Evolutionary conservation across 2,888 invertebrate genomes (phyloP).

Genomic region (Exephanes ischioxanthus): DNA sequence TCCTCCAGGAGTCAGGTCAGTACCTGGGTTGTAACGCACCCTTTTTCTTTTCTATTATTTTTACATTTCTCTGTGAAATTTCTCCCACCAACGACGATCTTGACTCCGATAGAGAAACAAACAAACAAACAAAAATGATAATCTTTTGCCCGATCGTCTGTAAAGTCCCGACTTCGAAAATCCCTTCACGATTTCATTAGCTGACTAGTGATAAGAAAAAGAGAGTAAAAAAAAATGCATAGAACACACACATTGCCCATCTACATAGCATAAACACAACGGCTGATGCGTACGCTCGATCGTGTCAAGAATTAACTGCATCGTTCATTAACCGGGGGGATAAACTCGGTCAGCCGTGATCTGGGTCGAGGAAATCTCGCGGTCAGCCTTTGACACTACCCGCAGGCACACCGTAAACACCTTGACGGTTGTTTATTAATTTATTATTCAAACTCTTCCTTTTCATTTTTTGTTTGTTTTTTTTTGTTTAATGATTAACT

Average conservation of each 20-base stretch:
- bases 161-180: conserved; percentile 17
- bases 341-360: conserved; percentile 39
- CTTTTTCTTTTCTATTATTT: conserved; percentile 24
- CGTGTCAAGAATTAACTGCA: conserved; percentile 45
- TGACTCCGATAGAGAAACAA: conserved; percentile 7
- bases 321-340: conserved; percentile 36
- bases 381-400: conserved; percentile 32
- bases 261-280: conserved; percentile 20
- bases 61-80: conserved; percentile 42
- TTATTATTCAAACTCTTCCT: background rate
- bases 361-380: conserved; percentile 47
- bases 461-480: background rate
- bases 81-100: background rate
- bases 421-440: background rate
- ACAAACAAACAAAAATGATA: background rate
- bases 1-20: conserved; percentile 84
- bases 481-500: background rate
- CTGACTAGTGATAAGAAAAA: conserved; percentile 23
- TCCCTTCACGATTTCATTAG: background rate
- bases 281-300: conserved; percentile 27
- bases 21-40: conserved; percentile 65
- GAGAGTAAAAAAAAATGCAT: conserved; percentile 14
- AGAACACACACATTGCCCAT: conserved; percentile 21
- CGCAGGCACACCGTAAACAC: conserved; percentile 50
- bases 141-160: conserved; percentile 13